phyloP scores from a whole-genome alignment of 2,797 vertebrate genomes.

The Anabacerthia variegaticeps region DNA sequence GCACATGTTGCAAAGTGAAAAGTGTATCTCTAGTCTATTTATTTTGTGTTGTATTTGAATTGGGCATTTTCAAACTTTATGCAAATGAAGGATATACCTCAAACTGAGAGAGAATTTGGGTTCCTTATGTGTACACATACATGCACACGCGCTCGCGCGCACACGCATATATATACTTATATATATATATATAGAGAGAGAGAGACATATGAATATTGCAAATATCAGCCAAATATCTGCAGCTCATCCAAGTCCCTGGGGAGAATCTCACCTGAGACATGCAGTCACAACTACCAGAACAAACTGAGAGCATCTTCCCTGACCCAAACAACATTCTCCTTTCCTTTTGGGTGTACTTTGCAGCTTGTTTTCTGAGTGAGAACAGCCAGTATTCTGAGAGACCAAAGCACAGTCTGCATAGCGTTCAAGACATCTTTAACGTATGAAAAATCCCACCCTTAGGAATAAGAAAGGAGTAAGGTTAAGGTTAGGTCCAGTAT shows the following conservation, averaged over 20 bases:
- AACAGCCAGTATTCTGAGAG: background rate
- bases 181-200: background rate
- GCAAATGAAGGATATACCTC: background rate
- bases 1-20: slow-evolving; percentile 7
- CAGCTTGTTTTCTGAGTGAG: background rate
- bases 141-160: accelerated
- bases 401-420: background rate
- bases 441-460: background rate
- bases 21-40: background rate
- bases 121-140: background rate
- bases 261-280: background rate
- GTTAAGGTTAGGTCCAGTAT: background rate
- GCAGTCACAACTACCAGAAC: background rate
- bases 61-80: background rate
- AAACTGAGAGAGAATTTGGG: background rate
- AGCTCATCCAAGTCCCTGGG: background rate
- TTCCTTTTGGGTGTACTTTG: background rate
- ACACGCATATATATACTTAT: accelerated
- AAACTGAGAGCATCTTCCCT: background rate
- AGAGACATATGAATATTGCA: background rate
- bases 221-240: background rate
- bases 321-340: background rate
- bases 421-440: background rate
- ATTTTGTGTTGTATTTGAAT: background rate
- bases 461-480: background rate